These are phyloP conservation scores for Acanthopleura granulata DNA, from an alignment of 2,888 invertebrate genomes.

Conservation along the genomic window DNA sequence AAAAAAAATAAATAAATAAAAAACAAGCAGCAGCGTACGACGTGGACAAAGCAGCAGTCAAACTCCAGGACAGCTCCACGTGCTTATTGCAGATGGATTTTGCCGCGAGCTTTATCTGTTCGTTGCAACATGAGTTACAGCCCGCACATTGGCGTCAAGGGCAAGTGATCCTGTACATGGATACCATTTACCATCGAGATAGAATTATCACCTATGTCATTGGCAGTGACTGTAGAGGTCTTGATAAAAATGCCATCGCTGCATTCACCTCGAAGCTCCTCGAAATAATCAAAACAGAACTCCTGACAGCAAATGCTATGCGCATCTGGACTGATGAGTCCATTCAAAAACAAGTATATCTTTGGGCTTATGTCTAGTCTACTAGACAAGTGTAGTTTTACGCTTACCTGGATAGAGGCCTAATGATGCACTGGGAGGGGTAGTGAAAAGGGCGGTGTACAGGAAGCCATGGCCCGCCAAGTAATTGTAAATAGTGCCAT, in stretches of 20 bases:
- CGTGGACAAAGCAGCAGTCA: constrained; percentile 11
- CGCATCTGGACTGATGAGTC: constrained; percentile 26
- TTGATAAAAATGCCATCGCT: constrained; percentile 21
- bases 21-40: constrained; percentile 21
- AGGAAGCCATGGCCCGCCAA: too few relatives aligned
- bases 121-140: constrained; percentile 24
- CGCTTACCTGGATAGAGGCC: too few relatives aligned
- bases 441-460: too few relatives aligned
- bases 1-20: too few relatives aligned
- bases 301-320: constrained; percentile 16
- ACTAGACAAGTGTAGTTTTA: background rate
- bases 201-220: constrained; percentile 13
- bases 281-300: background rate
- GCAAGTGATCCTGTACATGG: constrained; percentile 21
- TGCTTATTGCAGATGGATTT: too few relatives aligned
- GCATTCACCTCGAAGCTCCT: constrained; percentile 19
- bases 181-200: constrained; percentile 20
- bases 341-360: constrained; percentile 25
- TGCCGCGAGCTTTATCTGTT: constrained; percentile 22
- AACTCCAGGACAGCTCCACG: too few relatives aligned
- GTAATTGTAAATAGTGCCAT: too few relatives aligned
- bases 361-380: constrained; percentile 9
- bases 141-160: constrained; percentile 24
- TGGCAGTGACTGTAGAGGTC: constrained; percentile 14
- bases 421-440: too few relatives aligned